phyloP scores from a whole-genome alignment of 2,113 vertebrate genomes.

The Callocephalon fimbriatum region DNA sequence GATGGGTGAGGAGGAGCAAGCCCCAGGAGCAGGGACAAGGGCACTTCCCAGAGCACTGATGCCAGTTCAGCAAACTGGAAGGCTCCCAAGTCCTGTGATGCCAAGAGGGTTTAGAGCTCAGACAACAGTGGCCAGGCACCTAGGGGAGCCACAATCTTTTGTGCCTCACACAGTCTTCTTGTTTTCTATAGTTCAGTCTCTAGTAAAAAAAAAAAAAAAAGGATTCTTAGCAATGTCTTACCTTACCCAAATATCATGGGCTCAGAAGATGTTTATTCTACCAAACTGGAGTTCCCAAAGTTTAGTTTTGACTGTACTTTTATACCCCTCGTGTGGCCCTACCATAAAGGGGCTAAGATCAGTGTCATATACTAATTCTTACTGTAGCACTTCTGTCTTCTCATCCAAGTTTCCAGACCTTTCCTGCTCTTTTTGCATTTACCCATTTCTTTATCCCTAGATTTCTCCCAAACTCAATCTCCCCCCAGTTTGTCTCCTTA shows the following conservation, averaged over 20 bases:
- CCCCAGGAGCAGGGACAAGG: neutral
- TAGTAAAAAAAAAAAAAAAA: neutral
- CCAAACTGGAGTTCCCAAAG: neutral
- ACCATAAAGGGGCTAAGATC: neutral
- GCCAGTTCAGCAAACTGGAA: neutral
- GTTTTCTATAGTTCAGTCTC: neutral
- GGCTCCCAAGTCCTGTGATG: neutral
- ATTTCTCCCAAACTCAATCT: neutral
- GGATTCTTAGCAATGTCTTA: neutral
- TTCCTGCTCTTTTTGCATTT: neutral
- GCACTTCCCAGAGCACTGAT: neutral
- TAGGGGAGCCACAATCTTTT: neutral
- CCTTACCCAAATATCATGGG: neutral
- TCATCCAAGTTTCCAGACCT: neutral
- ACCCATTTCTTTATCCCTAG: neutral
- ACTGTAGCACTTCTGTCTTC: neutral
- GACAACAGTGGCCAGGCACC: neutral
- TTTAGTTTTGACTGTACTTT: neutral
- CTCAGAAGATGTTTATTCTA: neutral
- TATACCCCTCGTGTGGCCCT: neutral
- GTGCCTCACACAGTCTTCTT: fast-evolving
- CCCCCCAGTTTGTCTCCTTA: neutral
- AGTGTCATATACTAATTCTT: neutral
- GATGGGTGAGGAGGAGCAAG: fast-evolving
- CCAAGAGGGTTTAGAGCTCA: neutral